Percentiles rank a stretch among this genome's conserved stretches.
phyloP scores from a whole-genome alignment of 2,888 invertebrate genomes.

The Rugalucina vietnamica region DNA sequence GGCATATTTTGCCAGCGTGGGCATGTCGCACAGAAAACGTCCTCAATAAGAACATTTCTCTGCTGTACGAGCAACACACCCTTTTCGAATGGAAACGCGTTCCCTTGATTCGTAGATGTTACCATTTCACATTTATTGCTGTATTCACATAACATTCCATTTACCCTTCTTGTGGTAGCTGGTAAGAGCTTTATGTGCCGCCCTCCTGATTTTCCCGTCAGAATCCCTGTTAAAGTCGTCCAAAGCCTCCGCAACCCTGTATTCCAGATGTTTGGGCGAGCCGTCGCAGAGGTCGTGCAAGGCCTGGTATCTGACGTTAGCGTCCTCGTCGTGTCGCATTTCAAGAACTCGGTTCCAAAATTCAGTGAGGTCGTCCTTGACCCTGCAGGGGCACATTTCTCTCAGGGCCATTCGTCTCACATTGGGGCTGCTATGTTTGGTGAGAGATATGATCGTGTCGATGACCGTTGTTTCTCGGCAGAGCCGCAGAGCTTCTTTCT shows the following conservation, averaged over 20 bases:
- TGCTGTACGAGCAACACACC: too few relatives aligned
- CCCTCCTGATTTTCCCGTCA: constrained; percentile 77
- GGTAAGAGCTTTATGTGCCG: constrained; percentile 79
- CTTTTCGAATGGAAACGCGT: too few relatives aligned
- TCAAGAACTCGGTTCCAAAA: constrained; percentile 81
- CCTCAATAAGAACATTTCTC: too few relatives aligned
- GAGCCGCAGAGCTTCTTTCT: constrained; percentile 73
- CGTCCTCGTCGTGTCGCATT: constrained; percentile 78
- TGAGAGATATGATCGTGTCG: constrained; percentile 79
- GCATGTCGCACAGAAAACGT: too few relatives aligned
- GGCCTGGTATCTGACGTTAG: constrained; percentile 79
- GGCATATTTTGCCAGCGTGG: too few relatives aligned
- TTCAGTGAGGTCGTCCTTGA: constrained; percentile 78
- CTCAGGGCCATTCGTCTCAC: constrained; percentile 80
- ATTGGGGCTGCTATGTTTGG: constrained; percentile 75
- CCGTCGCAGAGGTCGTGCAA: constrained; percentile 83
- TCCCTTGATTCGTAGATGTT: too few relatives aligned
- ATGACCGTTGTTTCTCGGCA: constrained; percentile 79
- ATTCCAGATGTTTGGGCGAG: constrained; percentile 80
- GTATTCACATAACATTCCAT: constrained; percentile 81
- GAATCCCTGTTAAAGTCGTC: constrained; percentile 80
- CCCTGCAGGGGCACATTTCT: constrained; percentile 83
- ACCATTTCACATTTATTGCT: too few relatives aligned
- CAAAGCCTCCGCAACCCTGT: constrained; percentile 77
- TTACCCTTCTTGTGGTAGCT: constrained; percentile 80